Conservation (phyloP, 2,888 invertebrate species). For the Buathra laborator region DNA sequence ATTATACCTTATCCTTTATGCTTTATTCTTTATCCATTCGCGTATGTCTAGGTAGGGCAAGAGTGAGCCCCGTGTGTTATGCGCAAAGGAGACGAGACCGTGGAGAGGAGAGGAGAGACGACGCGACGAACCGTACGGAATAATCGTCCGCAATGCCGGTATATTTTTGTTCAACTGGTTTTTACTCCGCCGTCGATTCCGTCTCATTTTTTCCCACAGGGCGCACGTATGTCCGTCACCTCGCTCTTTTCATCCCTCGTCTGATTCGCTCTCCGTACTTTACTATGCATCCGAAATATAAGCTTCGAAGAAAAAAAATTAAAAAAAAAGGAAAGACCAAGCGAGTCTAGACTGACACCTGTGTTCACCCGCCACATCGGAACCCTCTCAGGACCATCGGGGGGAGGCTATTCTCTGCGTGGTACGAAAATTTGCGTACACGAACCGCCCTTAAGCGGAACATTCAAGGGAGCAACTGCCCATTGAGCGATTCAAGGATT, state of each 20-base stretch:
- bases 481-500: not conserved
- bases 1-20: conserved; percentile 78
- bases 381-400: conserved; percentile 61
- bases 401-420: conserved; percentile 4
- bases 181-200: conserved; percentile 63
- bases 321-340: conserved; percentile 63
- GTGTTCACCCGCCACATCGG: conserved; percentile 77
- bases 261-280: conserved; percentile 48
- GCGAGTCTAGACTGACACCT: conserved; percentile 85
- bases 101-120: conserved; percentile 49
- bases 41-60: conserved; percentile 70
- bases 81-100: conserved; percentile 25
- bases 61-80: conserved; percentile 17
- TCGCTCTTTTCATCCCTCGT: conserved; percentile 68
- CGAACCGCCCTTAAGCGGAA: conserved; percentile 8
- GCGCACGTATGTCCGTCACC: conserved; percentile 72
- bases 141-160: conserved; percentile 76
- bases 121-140: conserved; percentile 76
- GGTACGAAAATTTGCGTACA: conserved; percentile 20
- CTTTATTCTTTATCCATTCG: conserved; percentile 79
- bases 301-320: conserved; percentile 32
- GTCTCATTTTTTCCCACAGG: conserved; percentile 78
- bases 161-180: conserved; percentile 79
- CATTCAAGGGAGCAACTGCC: not conserved
- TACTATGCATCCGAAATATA: conserved; percentile 75